These are phyloP conservation scores for Hemiprocne comata DNA, from an alignment of 2,113 vertebrate species.

Conservation along the genomic window DNA sequence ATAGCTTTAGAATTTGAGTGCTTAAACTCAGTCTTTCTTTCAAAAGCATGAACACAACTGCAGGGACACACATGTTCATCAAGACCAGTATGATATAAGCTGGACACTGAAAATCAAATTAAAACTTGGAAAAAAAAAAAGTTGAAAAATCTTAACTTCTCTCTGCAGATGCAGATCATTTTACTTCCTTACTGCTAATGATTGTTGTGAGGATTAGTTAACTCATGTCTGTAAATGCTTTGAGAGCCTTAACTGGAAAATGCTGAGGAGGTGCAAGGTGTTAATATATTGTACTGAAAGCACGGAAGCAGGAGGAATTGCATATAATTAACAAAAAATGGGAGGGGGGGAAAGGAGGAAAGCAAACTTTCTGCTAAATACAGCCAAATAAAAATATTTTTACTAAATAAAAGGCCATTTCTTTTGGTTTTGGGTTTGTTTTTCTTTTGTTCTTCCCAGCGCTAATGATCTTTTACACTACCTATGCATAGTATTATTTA, in stretches of 20 bases:
- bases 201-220: constrained; percentile 24
- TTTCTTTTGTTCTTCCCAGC: background rate
- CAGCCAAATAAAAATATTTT: constrained; percentile 65
- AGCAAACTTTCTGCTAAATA: background rate
- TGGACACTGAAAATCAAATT: background rate
- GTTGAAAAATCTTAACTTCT: background rate
- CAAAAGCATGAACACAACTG: background rate
- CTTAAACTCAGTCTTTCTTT: background rate
- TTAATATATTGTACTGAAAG: constrained; percentile 17
- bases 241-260: background rate
- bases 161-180: background rate
- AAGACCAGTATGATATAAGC: background rate
- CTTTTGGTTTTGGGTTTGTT: background rate
- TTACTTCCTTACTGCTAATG: background rate
- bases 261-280: background rate
- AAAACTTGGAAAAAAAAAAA: background rate
- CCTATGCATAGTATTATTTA: background rate
- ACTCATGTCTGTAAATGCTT: constrained; percentile 28
- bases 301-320: background rate
- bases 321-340: background rate
- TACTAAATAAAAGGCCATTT: background rate
- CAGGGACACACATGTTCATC: background rate
- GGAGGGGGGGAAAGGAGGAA: no score
- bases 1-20: constrained; percentile 18
- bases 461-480: background rate